A percentile compares a stretch with the other conserved stretches of the same genome.
phyloP scores from a whole-genome alignment of 1,140 invertebrate species.

The Ips nitidus region DNA sequence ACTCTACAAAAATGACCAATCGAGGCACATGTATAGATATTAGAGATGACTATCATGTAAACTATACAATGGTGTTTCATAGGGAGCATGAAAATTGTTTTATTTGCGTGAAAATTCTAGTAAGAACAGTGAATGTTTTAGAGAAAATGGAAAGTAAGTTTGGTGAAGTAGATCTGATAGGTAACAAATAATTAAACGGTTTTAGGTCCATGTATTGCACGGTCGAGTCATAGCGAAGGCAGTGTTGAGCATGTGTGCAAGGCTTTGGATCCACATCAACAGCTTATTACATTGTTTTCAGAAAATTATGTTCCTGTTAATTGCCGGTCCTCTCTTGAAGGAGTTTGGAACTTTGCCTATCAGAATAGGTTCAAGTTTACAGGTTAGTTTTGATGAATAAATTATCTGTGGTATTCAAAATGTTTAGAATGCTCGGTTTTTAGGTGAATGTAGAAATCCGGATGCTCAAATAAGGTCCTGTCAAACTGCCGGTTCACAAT shows the following conservation, averaged over 20 bases:
- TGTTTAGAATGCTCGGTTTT: no score
- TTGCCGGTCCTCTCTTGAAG: conserved; percentile 89
- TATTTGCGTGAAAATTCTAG: conserved; percentile 81
- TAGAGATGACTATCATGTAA: conserved; percentile 71
- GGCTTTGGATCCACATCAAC: conserved; percentile 72
- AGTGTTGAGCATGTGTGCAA: conserved; percentile 76
- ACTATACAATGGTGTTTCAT: conserved; percentile 84
- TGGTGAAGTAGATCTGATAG: neutral
- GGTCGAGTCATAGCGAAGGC: conserved; percentile 63
- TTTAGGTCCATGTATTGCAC: conserved; percentile 72
- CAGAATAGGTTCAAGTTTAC: conserved; percentile 89
- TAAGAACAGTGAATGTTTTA: conserved; percentile 86
- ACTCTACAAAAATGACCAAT: conserved; percentile 72
- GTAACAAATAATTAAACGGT: neutral
- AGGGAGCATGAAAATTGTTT: conserved; percentile 68
- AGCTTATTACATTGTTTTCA: conserved; percentile 83
- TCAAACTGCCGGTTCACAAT: conserved; percentile 93
- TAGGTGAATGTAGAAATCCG: conserved; percentile 78
- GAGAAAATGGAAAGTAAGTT: conserved; percentile 83
- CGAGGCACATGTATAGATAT: conserved; percentile 73
- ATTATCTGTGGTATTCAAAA: neutral
- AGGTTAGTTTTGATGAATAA: conserved; percentile 46
- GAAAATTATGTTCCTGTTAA: conserved; percentile 91
- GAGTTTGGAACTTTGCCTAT: conserved; percentile 94
- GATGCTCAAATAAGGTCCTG: conserved; percentile 91